phyloP scores from a whole-genome alignment of 30 jellyfish, hydroid and myxozoan species.

The Sanderia malayensis region DNA sequence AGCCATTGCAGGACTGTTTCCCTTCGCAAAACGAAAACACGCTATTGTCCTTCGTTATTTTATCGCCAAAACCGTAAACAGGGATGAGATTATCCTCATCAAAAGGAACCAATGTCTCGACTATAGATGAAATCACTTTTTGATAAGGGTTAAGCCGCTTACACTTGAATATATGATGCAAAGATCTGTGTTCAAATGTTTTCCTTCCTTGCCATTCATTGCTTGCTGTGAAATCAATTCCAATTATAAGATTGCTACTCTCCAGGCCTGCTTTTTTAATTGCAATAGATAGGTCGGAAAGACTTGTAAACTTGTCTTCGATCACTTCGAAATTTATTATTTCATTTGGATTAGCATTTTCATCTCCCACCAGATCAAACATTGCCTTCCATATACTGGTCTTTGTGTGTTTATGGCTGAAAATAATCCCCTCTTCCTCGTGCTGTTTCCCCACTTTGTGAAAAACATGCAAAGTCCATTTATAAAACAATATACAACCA shows the following conservation, averaged over 20 bases:
- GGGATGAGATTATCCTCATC: slow-evolving; percentile 85
- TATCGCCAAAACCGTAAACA: slow-evolving; percentile 85
- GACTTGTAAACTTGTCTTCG: slow-evolving; percentile 51
- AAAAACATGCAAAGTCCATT: neutral
- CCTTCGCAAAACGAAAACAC: slow-evolving; percentile 67
- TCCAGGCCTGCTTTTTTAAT: slow-evolving; percentile 82
- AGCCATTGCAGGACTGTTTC: slow-evolving; percentile 77
- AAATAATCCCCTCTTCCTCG: neutral
- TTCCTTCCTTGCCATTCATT: slow-evolving; percentile 98
- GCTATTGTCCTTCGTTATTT: slow-evolving; percentile 59
- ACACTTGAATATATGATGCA: slow-evolving; percentile 66
- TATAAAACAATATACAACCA: neutral
- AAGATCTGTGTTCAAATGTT: slow-evolving; percentile 73
- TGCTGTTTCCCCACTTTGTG: neutral
- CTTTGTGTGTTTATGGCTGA: neutral
- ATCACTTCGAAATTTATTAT: slow-evolving; percentile 51
- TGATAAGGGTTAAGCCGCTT: slow-evolving; percentile 76
- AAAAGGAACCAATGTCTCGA: slow-evolving; percentile 61
- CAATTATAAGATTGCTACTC: slow-evolving; percentile 67
- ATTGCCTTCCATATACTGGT: slow-evolving; percentile 29
- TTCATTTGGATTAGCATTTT: slow-evolving; percentile 17
- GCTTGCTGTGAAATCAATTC: slow-evolving; percentile 85
- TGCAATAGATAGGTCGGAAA: slow-evolving; percentile 59
- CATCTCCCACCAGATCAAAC: slow-evolving; percentile 8
- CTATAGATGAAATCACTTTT: slow-evolving; percentile 64